A percentile compares a stretch with the other conserved stretches of the same genome.
phyloP scores from a whole-genome alignment of 2,888 invertebrate species.

The Neoitamus cyanurus region DNA sequence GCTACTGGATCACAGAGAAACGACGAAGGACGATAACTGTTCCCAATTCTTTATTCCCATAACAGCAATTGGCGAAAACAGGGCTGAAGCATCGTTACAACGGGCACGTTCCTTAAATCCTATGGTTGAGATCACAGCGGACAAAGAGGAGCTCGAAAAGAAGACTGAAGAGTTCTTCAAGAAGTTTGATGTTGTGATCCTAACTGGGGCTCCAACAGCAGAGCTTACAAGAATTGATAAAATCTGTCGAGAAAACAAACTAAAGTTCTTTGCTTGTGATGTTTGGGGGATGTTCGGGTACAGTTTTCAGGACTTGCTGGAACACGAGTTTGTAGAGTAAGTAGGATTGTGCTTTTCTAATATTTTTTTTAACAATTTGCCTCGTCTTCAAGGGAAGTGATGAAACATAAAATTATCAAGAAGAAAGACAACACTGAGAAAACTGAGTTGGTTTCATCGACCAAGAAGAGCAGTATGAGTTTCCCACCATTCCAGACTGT shows the following conservation, averaged over 20 bases:
- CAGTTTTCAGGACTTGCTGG: conserved; percentile 88
- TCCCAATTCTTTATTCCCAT: conserved; percentile 87
- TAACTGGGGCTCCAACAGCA: conserved; percentile 78
- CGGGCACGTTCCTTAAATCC: conserved; percentile 90
- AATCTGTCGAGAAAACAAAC: conserved; percentile 77
- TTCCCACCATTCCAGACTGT: conserved; percentile 78
- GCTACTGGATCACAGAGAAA: conserved; percentile 80
- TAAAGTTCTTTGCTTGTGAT: conserved; percentile 90
- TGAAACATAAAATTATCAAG: conserved; percentile 65
- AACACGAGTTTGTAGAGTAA: conserved; percentile 84
- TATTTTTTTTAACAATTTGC: conserved; percentile 30
- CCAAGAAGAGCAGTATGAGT: conserved; percentile 73
- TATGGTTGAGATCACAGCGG: conserved; percentile 85
- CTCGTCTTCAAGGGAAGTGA: conserved; percentile 68
- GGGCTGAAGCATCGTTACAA: conserved; percentile 84
- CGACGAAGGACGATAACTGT: conserved; percentile 77
- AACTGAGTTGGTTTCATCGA: conserved; percentile 71
- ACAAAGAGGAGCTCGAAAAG: conserved; percentile 72
- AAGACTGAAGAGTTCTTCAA: conserved; percentile 79
- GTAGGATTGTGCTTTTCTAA: conserved; percentile 58
- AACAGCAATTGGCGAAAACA: conserved; percentile 80
- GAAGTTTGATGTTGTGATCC: conserved; percentile 85
- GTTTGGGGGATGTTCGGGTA: conserved; percentile 95
- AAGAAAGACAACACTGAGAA: conserved; percentile 70
- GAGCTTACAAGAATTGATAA: conserved; percentile 80